phyloP scores from a whole-genome alignment of 2,888 invertebrate species.

The Sympetrum striolatum region DNA sequence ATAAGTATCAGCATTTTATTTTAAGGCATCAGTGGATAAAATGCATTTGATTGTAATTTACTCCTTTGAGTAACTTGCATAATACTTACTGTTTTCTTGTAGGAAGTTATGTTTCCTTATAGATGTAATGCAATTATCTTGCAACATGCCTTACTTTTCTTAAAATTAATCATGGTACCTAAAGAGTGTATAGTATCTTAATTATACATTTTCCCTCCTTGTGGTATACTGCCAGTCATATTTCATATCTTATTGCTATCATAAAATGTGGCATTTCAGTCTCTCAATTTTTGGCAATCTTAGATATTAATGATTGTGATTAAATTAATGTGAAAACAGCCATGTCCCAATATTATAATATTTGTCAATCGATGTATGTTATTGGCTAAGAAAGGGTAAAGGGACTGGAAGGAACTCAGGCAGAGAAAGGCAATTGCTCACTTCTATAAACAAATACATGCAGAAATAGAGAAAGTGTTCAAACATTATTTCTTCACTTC shows the following conservation, averaged over 20 bases:
- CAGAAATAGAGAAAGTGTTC: conserved; percentile 35
- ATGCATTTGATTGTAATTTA: background rate
- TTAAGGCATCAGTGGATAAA: background rate
- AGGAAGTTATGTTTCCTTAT: background rate
- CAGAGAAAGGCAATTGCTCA: conserved; percentile 39
- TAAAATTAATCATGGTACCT: background rate
- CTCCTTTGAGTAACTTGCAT: background rate
- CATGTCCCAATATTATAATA: conserved; percentile 39
- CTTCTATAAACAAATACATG: conserved; percentile 29
- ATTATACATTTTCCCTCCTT: background rate
- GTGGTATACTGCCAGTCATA: conserved; percentile 14
- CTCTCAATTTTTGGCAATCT: conserved; percentile 39
- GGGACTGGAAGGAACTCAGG: conserved; percentile 41
- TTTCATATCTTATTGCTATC: conserved; percentile 36
- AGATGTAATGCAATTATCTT: background rate
- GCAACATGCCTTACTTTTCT: background rate
- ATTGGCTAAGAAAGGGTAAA: conserved; percentile 33
- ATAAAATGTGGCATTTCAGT: conserved; percentile 37
- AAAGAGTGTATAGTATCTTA: conserved; percentile 25
- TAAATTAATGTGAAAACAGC: conserved; percentile 19
- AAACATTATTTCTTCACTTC: conserved; percentile 40
- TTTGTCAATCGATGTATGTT: conserved; percentile 36
- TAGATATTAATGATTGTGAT: conserved; percentile 40
- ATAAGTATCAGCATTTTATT: background rate
- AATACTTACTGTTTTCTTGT: background rate